Evolutionary conservation across 2,888 invertebrate species (phyloP), one percentile per base, ranked within the genome.

Genomic region (Nipponacmea schrenckii): DNA sequence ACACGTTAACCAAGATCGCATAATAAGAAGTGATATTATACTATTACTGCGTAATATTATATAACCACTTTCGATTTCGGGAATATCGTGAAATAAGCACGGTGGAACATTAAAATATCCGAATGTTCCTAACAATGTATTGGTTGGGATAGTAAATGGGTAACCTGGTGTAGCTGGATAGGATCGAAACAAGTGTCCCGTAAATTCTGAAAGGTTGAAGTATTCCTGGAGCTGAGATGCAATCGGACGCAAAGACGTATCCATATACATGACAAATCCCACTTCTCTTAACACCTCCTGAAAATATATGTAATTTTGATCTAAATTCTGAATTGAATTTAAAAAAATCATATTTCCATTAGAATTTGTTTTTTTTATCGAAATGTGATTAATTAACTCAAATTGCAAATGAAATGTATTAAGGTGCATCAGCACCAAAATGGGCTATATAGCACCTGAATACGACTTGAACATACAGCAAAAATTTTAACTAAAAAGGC

Each of bases 201-300:
- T 50, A 20, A 8, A 17, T 50, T 20, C 20, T 50, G 50, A 20
- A 50, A 50, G 50, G n/a, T 8, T 50, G 50, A 50, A 50, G 1
- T 20, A 17, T 7, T 50, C 50, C 17, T 50, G 8, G 1, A 50
- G 17, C n/a, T 50, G 17, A 12, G 12, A 12, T 17, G n/a, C 8
- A 20, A 4, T 50, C 2, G 20, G 20, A 20, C 50, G 17, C 2
- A 50, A 20, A 17, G 50, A 50, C n/a, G 50, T 20, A 17, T 50
- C 50, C 50, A 50, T 50, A 50, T 50, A 50, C 50, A 50, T 50
- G 17, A 20, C 50, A 50, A 50, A 50, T 50, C 50, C 50, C 8
- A 50, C 17, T 20, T 50, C 50, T 20, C 20, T 50, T 20, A 50
- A 50, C 20, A 50, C 8, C 17, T 50, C 50, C 50, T 50, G 20